phyloP scores from a whole-genome alignment of 2,888 invertebrate species.

The Epirrita christyi region DNA sequence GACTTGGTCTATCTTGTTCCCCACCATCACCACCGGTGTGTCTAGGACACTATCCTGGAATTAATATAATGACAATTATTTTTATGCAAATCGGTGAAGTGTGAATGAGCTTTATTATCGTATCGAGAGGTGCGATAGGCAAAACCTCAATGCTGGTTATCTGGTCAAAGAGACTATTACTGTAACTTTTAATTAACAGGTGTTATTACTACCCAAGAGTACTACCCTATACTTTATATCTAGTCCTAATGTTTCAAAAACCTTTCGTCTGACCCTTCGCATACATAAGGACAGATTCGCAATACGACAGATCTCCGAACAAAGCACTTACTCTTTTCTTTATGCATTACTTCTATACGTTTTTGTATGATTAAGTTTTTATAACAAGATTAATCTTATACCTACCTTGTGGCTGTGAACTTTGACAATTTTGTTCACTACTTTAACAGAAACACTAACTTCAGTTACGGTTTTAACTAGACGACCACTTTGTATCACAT shows the following conservation, averaged over 20 bases:
- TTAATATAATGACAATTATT: background rate
- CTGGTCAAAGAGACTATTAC: too few relatives aligned
- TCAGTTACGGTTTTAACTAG: too few relatives aligned
- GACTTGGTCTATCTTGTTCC: conserved; percentile 91
- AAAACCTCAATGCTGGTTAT: too few relatives aligned
- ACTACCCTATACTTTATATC: background rate
- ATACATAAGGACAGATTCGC: background rate
- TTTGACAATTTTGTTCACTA: too few relatives aligned
- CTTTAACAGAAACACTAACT: too few relatives aligned
- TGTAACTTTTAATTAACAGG: background rate
- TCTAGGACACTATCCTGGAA: conserved; percentile 86
- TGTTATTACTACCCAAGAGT: background rate
- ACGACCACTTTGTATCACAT: background rate
- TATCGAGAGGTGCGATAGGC: too few relatives aligned
- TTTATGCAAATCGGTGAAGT: too few relatives aligned
- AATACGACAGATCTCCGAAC: background rate
- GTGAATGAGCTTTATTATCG: too few relatives aligned
- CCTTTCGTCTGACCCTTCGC: conserved; percentile 2
- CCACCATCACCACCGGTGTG: conserved; percentile 92
- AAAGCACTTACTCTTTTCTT: background rate
- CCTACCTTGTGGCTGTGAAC: too few relatives aligned
- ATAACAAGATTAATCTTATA: too few relatives aligned
- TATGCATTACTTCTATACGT: too few relatives aligned
- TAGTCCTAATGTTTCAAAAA: conserved; percentile 7
- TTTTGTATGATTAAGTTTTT: too few relatives aligned